Percentiles rank a stretch among this genome's conserved stretches.
Conservation (phyloP, 2,888 invertebrate species). For the Watsonalla binaria region DNA sequence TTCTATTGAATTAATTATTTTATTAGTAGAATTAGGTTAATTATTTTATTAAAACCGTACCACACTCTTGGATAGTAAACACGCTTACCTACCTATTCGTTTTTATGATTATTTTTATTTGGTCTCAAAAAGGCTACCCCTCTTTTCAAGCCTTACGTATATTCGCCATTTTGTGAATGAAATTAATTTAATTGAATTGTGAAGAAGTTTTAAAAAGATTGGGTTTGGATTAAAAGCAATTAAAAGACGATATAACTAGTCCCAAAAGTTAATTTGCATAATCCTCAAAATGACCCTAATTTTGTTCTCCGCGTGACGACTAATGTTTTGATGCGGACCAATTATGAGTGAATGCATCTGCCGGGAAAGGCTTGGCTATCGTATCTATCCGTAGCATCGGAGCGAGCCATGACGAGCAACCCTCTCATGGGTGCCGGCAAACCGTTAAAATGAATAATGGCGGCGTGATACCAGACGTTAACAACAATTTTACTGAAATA, state of each 20-base stretch:
- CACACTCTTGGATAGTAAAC: too few species aligned
- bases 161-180: too few species aligned
- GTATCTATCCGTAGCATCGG: slow-evolving; percentile 64
- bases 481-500: slow-evolving; percentile 30
- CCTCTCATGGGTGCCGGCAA: slow-evolving; percentile 63
- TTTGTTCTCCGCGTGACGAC: slow-evolving; percentile 25
- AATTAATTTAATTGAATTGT: too few species aligned
- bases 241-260: background rate
- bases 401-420: slow-evolving; percentile 60
- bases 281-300: background rate
- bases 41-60: too few species aligned
- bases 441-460: slow-evolving; percentile 76
- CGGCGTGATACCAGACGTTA: slow-evolving; percentile 34
- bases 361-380: slow-evolving; percentile 49
- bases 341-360: slow-evolving; percentile 70
- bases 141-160: too few species aligned
- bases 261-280: background rate
- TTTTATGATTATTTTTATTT: too few species aligned
- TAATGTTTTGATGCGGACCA: slow-evolving; percentile 76
- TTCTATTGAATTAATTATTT: too few species aligned
- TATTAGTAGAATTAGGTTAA: too few species aligned
- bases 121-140: too few species aligned
- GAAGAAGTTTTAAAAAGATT: too few species aligned
- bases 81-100: too few species aligned
- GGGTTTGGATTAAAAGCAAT: too few species aligned